phyloP scores from a whole-genome alignment of 2,888 invertebrate species.

The Ellobium chinense region DNA sequence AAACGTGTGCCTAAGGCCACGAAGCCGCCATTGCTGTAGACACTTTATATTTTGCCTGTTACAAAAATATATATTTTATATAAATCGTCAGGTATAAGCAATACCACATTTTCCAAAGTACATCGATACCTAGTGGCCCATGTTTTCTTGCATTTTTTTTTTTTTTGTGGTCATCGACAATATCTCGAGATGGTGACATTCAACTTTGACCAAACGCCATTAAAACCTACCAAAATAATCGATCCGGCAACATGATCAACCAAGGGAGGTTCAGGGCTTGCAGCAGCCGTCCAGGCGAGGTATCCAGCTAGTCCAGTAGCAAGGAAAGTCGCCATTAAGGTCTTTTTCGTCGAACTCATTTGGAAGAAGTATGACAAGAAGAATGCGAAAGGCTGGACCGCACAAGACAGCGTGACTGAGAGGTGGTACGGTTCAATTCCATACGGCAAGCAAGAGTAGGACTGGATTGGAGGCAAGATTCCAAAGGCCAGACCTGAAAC shows the following conservation, averaged over 20 bases:
- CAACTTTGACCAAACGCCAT: too few relatives aligned
- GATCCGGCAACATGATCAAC: constrained; percentile 76
- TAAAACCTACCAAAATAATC: constrained; percentile 82
- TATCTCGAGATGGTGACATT: too few relatives aligned
- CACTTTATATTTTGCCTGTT: too few relatives aligned
- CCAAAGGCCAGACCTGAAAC: constrained; percentile 88
- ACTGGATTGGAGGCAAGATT: constrained; percentile 88
- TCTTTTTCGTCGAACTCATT: constrained; percentile 55
- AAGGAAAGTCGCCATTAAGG: constrained; percentile 64
- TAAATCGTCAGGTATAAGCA: too few relatives aligned
- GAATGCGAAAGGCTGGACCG: constrained; percentile 89
- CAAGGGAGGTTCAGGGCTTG: constrained; percentile 86
- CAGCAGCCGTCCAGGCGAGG: constrained; percentile 85
- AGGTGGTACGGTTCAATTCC: constrained; percentile 87
- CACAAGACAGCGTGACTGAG: constrained; percentile 86
- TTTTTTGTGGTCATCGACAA: too few relatives aligned
- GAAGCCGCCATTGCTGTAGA: too few relatives aligned
- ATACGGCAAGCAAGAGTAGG: constrained; percentile 90
- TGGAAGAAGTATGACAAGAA: constrained; percentile 82
- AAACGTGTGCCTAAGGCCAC: too few relatives aligned
- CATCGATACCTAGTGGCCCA: too few relatives aligned
- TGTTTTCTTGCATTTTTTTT: too few relatives aligned
- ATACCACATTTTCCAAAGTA: too few relatives aligned
- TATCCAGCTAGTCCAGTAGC: constrained; percentile 83
- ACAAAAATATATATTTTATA: too few relatives aligned